A percentile compares a stretch with the other conserved stretches of the same genome.
These are phyloP conservation scores for Cordilura impudica DNA, from an alignment of 2,888 invertebrate genomes.

Conservation along the genomic window DNA sequence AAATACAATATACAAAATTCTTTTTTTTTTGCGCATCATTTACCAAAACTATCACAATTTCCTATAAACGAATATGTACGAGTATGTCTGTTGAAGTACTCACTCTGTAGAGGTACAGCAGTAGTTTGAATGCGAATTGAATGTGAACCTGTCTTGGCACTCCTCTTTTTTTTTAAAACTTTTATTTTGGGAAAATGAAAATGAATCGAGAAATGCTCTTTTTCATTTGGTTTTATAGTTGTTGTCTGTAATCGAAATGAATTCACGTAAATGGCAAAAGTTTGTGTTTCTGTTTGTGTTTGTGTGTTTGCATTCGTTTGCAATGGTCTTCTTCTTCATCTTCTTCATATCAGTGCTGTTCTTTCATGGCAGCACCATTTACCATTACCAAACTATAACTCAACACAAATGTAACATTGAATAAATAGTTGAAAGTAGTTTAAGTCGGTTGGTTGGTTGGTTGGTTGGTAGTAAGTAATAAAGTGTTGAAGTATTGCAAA, in stretches of 20 bases:
- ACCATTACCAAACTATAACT: constrained; percentile 7
- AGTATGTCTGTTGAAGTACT: neutral
- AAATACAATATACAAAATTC: constrained; percentile 48
- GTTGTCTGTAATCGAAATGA: constrained; percentile 55
- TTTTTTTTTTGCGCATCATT: constrained; percentile 47
- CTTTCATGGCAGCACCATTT: constrained; percentile 16
- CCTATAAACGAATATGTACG: too few species aligned
- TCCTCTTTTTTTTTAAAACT: constrained; percentile 1
- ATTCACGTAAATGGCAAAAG: constrained; percentile 59
- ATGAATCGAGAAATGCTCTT: constrained; percentile 55
- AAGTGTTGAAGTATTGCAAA: constrained; percentile 63
- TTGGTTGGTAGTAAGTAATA: constrained; percentile 46
- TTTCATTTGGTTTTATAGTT: constrained; percentile 41
- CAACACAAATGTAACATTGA: constrained; percentile 45
- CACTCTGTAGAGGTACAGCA: neutral
- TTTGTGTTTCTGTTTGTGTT: constrained; percentile 20
- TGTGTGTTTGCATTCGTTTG: neutral
- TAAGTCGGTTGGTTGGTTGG: constrained; percentile 26
- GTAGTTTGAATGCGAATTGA: neutral
- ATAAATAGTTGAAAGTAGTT: constrained; percentile 49
- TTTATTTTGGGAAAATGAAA: constrained; percentile 37
- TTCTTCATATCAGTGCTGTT: too few species aligned
- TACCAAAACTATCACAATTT: constrained; percentile 48
- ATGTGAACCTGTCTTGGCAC: neutral
- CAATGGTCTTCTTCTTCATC: neutral